Evolutionary conservation across 35 echinoderm and acorn worm genomes (phyloP), one percentile per base, ranked within the genome.

Genomic region (Anneissia japonica): DNA sequence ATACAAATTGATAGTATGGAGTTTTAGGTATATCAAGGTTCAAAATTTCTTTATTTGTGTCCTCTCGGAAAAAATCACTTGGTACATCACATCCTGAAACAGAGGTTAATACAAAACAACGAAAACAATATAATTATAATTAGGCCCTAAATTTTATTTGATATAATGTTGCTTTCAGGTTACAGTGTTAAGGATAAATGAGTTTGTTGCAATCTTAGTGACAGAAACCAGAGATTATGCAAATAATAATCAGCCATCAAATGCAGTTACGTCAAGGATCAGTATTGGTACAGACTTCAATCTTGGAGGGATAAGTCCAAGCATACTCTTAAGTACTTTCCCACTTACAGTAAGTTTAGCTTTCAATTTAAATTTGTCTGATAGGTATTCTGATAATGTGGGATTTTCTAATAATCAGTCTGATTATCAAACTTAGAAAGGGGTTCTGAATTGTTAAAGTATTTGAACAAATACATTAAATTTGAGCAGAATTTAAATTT

Each of bases 131-230:
- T 11, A 10, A 17, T 32, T 9, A 7, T 10, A 29, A 9, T 14
- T 10, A 76, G 7, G 29, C 75, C 30, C 36, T 26, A 13, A 23
- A 14, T 4, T 85, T 1, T 75, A 76, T 85, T 19, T 33, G 9
- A 37, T 21, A 10, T 35, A 75, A 6, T 39, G 28, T 56, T 73
- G 33, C 46, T 46, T 77, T 30, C 80, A 97, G 95, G 82, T 88
- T 5, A 55, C 75, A 0, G 83, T 97, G 46, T 77, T 97, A 51
- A 87, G 92, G 38, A 93, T 97, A 82, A 91, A 91, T 83, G 91
- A 90, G 5, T 97, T 97, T 77, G 82, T 93, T 19, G 91, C 86
- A 17, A 87, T 97, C 16, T 31, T 93, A 32, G 95, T 97, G 0
- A 29, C 77, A 30, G 85, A 88, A 38, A 91, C 83, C 7, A 79